phyloP scores from a whole-genome alignment of 1,140 invertebrate genomes.

The Calliopsis andreniformis region DNA sequence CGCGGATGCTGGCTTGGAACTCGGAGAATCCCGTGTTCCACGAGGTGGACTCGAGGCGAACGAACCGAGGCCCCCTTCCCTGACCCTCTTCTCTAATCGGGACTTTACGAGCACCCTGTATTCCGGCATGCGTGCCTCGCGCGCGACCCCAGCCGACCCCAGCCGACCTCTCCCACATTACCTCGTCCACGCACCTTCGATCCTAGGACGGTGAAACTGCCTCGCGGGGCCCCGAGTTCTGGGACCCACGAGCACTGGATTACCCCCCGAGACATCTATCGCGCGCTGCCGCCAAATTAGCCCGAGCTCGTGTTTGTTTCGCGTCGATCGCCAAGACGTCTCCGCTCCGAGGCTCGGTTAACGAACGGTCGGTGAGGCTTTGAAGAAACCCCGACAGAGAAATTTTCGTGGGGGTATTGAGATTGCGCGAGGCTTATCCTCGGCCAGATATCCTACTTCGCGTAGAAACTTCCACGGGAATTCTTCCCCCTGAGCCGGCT shows the following conservation, averaged over 20 bases:
- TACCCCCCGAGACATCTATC: conserved; percentile 20
- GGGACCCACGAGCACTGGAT: conserved; percentile 13
- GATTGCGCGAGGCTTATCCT: conserved; percentile 3
- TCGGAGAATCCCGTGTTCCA: conserved; percentile 57
- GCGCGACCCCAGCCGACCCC: conserved; percentile 68
- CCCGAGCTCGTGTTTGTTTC: conserved; percentile 17
- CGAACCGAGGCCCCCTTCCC: conserved; percentile 3
- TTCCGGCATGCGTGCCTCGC: conserved; percentile 71
- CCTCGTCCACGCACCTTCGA: conserved; percentile 68
- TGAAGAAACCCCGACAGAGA: not conserved
- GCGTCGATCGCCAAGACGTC: conserved; percentile 1
- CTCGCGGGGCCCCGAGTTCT: not conserved
- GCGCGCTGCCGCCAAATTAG: conserved; percentile 27
- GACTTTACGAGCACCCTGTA: conserved; percentile 73
- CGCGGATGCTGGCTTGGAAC: conserved; percentile 59
- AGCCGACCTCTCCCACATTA: conserved; percentile 75
- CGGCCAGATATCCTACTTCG: not conserved
- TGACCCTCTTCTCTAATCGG: conserved; percentile 63
- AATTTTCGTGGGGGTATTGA: conserved; percentile 6
- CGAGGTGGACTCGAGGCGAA: not conserved
- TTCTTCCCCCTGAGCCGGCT: conserved; percentile 20
- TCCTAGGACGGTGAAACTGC: conserved; percentile 20
- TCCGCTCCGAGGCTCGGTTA: no score
- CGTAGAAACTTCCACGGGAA: conserved; percentile 18
- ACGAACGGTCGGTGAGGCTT: conserved; percentile 7